A percentile compares a stretch with the other conserved stretches of the same genome.
Conservation (phyloP, 1,140 invertebrate genomes). For the Listronotus oregonensis region DNA sequence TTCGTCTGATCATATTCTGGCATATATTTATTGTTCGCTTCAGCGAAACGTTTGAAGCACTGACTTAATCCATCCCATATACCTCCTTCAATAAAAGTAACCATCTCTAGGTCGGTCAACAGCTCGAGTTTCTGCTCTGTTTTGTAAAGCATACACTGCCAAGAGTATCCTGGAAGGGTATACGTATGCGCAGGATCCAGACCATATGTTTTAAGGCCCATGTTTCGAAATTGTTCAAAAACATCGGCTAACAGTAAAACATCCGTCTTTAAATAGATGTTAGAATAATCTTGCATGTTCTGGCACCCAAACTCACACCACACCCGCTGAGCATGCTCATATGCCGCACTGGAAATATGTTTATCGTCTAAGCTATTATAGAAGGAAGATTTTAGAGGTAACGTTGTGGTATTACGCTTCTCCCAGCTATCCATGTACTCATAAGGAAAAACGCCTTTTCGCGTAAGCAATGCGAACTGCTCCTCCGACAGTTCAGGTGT, state of each 20-base stretch:
- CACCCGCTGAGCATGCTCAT: conserved; percentile 51
- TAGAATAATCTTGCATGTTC: conserved; percentile 54
- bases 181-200: conserved; percentile 53
- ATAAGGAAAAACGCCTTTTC: conserved; percentile 1
- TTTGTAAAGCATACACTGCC: conserved; percentile 46
- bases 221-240: conserved; percentile 55
- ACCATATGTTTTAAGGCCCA: conserved; percentile 46
- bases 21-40: background rate
- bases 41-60: conserved; percentile 47
- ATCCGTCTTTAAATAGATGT: conserved; percentile 57
- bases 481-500: background rate
- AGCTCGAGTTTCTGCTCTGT: conserved; percentile 48
- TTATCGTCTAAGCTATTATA: conserved; percentile 51
- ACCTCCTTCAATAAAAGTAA: conserved; percentile 50
- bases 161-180: conserved; percentile 51
- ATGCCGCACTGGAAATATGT: conserved; percentile 48
- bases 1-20: too few relatives aligned
- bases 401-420: background rate
- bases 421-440: background rate
- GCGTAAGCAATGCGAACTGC: background rate
- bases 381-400: conserved; percentile 50
- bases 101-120: conserved; percentile 53
- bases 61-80: conserved; percentile 54
- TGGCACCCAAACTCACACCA: conserved; percentile 55
- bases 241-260: conserved; percentile 55